Base-by-base conservation (phyloP, 2,797 vertebrate genomes). In the Rhadinocentrus ornatus region DNA sequence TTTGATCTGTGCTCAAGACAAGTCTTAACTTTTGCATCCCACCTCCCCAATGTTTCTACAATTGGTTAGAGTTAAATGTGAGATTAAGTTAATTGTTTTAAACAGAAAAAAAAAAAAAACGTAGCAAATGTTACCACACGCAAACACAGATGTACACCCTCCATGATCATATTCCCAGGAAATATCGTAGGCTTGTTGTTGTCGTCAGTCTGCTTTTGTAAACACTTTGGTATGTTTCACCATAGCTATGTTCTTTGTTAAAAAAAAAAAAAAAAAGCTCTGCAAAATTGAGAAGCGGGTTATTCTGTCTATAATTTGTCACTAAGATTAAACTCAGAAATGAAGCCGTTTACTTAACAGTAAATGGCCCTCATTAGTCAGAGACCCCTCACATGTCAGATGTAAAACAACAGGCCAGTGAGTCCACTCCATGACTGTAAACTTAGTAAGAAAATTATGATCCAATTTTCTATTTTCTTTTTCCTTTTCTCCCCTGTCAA, bases 271-370 rank as follows among this genome's bases (percentile, higher is more conserved):
- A 16, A 22, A 54, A 74, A 70, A 53, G 20, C 9, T 58, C 29
- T 10, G n/a, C 58, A 58, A 53, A 55, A 59, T 69, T 4, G 0
- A 72, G 64, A 54, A 72, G 73, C 71, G 71, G 77, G 70, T 78
- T 87, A 83, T 81, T 84, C 67, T 80, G 74, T 73, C 50, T 34
- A 59, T 65, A 74, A 84, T 89, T 83, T 84, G 60, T 89, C 80
- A 80, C 24, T 52, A 39, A 66, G 73, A 82, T 75, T 72, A 81
- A 86, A 84, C 63, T 77, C 48, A 3, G 57, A 81, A 75, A 73
- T 75, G 66, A 86, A 58, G 48, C 29, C 0, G 79, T 88, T 87
- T 89, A 88, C 50, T 56, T 82, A 78, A 50, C 61, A 31, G 76
- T 59, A 50, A 68, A 73, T 46, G 15, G 32, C 27, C 57, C 3